Evolutionary conservation across 2,797 vertebrate species (phyloP).

Genomic region (Arnoldichthys spilopterus): DNA sequence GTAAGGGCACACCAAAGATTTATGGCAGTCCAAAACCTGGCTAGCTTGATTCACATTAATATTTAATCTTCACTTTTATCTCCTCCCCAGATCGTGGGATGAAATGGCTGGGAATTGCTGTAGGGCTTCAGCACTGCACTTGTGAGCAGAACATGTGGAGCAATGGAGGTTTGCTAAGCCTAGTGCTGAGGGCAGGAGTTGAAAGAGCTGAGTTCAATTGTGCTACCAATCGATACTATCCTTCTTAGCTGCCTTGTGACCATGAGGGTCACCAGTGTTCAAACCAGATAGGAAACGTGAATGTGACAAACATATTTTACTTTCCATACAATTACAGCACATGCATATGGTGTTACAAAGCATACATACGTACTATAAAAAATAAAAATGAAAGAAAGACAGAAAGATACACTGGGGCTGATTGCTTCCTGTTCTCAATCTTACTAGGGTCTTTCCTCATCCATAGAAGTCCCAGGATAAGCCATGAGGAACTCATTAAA

Average conservation of each 20-base stretch:
- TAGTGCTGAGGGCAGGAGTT: constrained; percentile 44
- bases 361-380: neutral
- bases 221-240: constrained; percentile 52
- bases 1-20: constrained; percentile 55
- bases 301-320: neutral
- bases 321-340: neutral
- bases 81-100: constrained; percentile 48
- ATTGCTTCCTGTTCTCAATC: neutral
- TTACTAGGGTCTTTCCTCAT: neutral
- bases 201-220: constrained; percentile 47
- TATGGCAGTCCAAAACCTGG: constrained; percentile 59
- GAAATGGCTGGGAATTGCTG: constrained; percentile 53
- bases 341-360: neutral
- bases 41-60: constrained; percentile 64
- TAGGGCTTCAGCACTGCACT: constrained; percentile 50
- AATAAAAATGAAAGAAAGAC: neutral
- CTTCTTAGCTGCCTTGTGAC: constrained; percentile 38
- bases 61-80: constrained; percentile 69
- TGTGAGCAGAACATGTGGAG: constrained; percentile 24
- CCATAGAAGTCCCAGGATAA: neutral
- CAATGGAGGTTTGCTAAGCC: constrained; percentile 46
- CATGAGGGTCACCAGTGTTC: constrained; percentile 20
- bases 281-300: neutral
- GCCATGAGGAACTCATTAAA: constrained; percentile 13
- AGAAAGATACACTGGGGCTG: neutral